Base-by-base conservation (phyloP, 2,113 vertebrate genomes). In the Hippoglossus stenolepis region DNA sequence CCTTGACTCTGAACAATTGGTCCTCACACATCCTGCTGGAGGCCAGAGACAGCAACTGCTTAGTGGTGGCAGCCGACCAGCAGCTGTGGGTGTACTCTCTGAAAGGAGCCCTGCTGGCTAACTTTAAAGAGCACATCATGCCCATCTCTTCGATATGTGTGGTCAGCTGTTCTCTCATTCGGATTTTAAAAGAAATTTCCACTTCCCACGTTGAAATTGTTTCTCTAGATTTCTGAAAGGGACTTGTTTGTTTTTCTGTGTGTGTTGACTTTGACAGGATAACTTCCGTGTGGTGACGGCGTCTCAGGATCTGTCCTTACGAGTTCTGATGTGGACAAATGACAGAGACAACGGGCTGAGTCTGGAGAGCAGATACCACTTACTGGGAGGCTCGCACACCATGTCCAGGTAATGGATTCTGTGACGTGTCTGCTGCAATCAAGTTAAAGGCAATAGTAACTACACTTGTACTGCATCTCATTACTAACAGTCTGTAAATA, bases 91-190 rank as follows among this genome's bases (percentile, higher is more conserved):
- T 92, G 3, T 91, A 85, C 80, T 95, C 93, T 63, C 79, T 95
- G 53, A 94, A 93, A 68, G 95, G 96, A 70, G 79, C 69, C 49
- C 72, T 92, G 26, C 67, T 97, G 35, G 90, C 93, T 7, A 65
- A 43, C 80, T 96, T 96, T 87, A 89, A 94, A 81, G 95, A 97
- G 75, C 96, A 98, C 70, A 91, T 77, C 1, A 73, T 86, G 79
- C 89, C 94, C n/a, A 94, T 95, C 74, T 77, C 92, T 0, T 93
- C 95, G 14, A n/a, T 94, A 66, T 94, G 93, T 89, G 94, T 96
- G 96, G 97, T 96, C 87, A 88, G 94, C 13, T 53, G 2, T 11
- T 49, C 65, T 70, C 12, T 59, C 5, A 40, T 62, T 24, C 6
- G 31, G 31, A 31, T 70, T 23, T 67, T 40, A 11, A 65, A 40